Conservation (phyloP, 2,888 invertebrate genomes). For the Molorchus minor region DNA sequence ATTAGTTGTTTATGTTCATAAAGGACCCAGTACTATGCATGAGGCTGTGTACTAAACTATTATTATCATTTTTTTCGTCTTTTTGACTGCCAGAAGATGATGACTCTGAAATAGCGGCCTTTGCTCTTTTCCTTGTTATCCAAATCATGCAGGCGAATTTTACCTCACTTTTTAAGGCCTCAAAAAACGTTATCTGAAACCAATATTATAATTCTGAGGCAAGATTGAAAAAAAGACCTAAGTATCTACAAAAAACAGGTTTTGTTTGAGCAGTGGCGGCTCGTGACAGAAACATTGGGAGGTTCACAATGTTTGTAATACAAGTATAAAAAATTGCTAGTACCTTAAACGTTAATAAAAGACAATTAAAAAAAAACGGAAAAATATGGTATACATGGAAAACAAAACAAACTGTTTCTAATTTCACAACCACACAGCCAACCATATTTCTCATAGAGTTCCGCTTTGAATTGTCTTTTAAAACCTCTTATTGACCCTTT, state of each 20-base stretch:
- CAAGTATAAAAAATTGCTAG: neutral
- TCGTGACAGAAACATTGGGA: too few species aligned
- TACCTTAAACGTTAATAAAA: neutral
- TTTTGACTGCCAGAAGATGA: constrained; percentile 43
- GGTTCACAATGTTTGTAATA: neutral
- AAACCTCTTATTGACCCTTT: too few species aligned
- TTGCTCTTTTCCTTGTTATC: constrained; percentile 75
- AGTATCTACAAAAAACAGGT: too few species aligned
- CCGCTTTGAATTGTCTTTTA: too few species aligned
- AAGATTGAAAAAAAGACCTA: neutral
- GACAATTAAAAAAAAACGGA: neutral
- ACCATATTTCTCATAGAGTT: too few species aligned
- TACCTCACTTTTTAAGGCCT: constrained; percentile 75
- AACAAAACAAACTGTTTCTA: too few species aligned
- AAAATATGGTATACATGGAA: neutral
- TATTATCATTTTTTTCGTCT: constrained; percentile 53
- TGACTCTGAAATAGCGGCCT: constrained; percentile 45
- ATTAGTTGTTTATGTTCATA: constrained; percentile 48
- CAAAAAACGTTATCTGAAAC: constrained; percentile 72
- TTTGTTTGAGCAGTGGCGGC: too few species aligned
- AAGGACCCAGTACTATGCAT: constrained; percentile 46
- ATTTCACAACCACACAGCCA: too few species aligned
- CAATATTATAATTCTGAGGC: neutral
- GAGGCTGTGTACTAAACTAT: constrained; percentile 45
- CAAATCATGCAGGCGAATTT: constrained; percentile 76